phyloP scores from a whole-genome alignment of 2,888 invertebrate species.

The Xylocampa areola region DNA sequence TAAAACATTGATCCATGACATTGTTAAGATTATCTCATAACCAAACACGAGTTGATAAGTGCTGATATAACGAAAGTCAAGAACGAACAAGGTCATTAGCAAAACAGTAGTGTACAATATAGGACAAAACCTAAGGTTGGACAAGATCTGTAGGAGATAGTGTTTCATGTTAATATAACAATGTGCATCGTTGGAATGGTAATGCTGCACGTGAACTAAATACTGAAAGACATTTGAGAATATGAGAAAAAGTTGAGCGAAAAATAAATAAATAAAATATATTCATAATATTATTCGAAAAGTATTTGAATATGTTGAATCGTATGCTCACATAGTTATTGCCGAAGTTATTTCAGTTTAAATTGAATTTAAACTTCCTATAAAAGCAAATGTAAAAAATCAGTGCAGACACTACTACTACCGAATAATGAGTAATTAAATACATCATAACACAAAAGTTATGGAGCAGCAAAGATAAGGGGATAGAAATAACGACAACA shows the following conservation, averaged over 20 bases:
- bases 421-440: slow-evolving; percentile 1
- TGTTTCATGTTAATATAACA: slow-evolving; percentile 52
- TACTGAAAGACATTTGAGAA: slow-evolving; percentile 23
- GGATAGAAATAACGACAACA: slow-evolving; percentile 29
- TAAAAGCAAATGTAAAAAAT: too few relatives aligned
- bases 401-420: too few relatives aligned
- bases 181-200: slow-evolving; percentile 46
- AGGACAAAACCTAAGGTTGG: slow-evolving; percentile 49
- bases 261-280: neutral
- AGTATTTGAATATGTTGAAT: neutral
- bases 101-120: slow-evolving; percentile 54
- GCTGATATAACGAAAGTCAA: slow-evolving; percentile 60
- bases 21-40: slow-evolving; percentile 14
- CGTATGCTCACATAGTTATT: too few relatives aligned
- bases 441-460: slow-evolving; percentile 12
- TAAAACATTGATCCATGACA: slow-evolving; percentile 1
- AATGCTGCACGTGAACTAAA: slow-evolving; percentile 39
- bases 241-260: slow-evolving; percentile 33
- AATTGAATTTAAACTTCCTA: too few relatives aligned
- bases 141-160: slow-evolving; percentile 50
- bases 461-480: slow-evolving; percentile 19
- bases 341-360: too few relatives aligned
- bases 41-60: slow-evolving; percentile 17
- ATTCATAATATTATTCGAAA: neutral
- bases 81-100: slow-evolving; percentile 66